phyloP scores from a whole-genome alignment of 2,113 vertebrate genomes.

The Poeciliopsis turrubarensis region DNA sequence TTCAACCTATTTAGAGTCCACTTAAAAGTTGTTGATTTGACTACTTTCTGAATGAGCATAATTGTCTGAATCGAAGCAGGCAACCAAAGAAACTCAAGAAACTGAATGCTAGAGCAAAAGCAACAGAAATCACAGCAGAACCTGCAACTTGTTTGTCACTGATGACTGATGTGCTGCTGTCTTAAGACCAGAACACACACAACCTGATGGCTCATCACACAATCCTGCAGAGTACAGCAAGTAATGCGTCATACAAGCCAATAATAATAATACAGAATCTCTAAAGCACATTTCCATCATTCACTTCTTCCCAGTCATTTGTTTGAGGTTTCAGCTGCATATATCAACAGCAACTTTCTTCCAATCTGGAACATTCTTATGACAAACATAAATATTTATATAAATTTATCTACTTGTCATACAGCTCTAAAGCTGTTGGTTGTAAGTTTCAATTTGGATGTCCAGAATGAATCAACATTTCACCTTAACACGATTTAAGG shows the following conservation, averaged over 20 bases:
- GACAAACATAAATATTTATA: background rate
- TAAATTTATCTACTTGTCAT: background rate
- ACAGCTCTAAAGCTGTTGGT: background rate
- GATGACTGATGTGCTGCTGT: constrained; percentile 37
- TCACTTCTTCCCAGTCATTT: too few species aligned
- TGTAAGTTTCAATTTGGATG: background rate
- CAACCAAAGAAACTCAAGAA: constrained; percentile 2
- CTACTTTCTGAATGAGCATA: constrained; percentile 1
- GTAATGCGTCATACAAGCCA: background rate
- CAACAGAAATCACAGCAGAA: constrained; percentile 26
- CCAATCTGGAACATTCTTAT: background rate
- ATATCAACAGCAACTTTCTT: background rate
- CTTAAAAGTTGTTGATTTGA: background rate
- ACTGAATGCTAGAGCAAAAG: constrained; percentile 25
- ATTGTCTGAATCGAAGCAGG: background rate
- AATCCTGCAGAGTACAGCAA: background rate
- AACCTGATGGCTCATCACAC: constrained; percentile 22
- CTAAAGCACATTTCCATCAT: too few species aligned
- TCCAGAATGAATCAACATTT: too few species aligned
- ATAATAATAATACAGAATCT: background rate
- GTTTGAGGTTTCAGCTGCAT: background rate
- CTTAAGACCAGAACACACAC: constrained; percentile 41
- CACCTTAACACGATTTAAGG: too few species aligned
- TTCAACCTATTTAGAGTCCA: constrained; percentile 13
- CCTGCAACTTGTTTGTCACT: constrained; percentile 29